A percentile compares a stretch with the other conserved stretches of the same genome.
Evolutionary conservation across 2,888 invertebrate genomes (phyloP).

Genomic region (Watsonalla binaria): DNA sequence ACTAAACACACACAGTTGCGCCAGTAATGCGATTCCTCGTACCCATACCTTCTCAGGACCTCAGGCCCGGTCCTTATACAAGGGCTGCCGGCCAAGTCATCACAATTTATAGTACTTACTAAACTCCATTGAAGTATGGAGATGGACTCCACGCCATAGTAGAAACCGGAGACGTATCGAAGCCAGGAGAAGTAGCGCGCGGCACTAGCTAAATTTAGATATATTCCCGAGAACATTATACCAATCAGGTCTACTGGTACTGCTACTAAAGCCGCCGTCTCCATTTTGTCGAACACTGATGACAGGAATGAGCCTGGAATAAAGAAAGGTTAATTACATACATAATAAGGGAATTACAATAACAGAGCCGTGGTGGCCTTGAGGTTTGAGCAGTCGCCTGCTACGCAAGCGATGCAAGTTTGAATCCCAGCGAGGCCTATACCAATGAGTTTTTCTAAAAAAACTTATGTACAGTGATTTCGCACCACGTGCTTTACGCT

Average conservation of each 20-base stretch:
- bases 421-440: too few relatives aligned
- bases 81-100: conserved; percentile 71
- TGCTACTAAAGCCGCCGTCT: conserved; percentile 82
- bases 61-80: conserved; percentile 80
- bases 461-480: too few relatives aligned
- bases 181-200: conserved; percentile 75
- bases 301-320: conserved; percentile 81
- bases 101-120: conserved; percentile 79
- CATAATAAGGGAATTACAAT: too few relatives aligned
- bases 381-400: too few relatives aligned
- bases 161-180: conserved; percentile 84
- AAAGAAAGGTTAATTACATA: too few relatives aligned
- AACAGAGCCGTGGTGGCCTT: too few relatives aligned
- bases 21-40: conserved; percentile 57
- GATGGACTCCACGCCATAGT: conserved; percentile 83
- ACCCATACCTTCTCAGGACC: conserved; percentile 79
- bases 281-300: conserved; percentile 82
- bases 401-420: too few relatives aligned
- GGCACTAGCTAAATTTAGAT: conserved; percentile 80
- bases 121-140: conserved; percentile 83
- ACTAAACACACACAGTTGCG: conserved; percentile 62
- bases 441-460: too few relatives aligned
- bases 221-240: conserved; percentile 83
- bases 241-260: conserved; percentile 83
- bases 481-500: too few relatives aligned